Base-by-base conservation (phyloP, 2,113 vertebrate species). In the Prunella fulvescens region DNA sequence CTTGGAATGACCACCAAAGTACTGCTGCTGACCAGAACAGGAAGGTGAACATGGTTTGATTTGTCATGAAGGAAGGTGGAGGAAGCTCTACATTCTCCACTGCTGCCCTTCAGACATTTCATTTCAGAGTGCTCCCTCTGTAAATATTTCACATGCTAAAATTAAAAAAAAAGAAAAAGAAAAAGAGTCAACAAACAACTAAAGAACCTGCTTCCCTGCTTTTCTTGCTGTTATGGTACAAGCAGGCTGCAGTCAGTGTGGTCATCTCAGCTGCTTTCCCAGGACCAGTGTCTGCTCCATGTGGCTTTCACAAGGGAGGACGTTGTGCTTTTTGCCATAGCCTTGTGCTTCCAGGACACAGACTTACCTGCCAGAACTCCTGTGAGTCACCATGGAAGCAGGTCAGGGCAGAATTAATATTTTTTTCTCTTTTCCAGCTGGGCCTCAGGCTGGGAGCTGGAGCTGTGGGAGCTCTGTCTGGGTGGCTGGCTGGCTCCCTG, bases 401-500 rank as follows among this genome's bases (percentile, higher is more conserved):
- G 54, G 23, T 29, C 0, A 0, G 37, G 33, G 9, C 50, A 80
- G 47, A 88, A 82, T 76, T 35, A 28, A 23, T n/a, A 19, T 53
- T 77, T 70, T 67, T 54, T 39, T n/a, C 31, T 47, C 14, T 86
- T 56, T 33, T 65, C 14, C 12, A 84, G 10, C 65, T 60, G n/a
- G 19, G 25, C 22, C 8, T 12, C 15, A 33, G 51, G 20, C 37
- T 81, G n/a, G n/a, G 50, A 60, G 37, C 57, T 80, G 67, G 40
- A 86, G 40, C 29, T 1, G 0, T 47, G 53, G 48, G 58, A 88
- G 35, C 40, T 86, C 17, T 5, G 1, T 14, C 54, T 70, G 11
- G 51, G 19, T 86, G 72, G 37, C 37, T 0, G 0, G 42, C 39
- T 1, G 1, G 31, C 65, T 86, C 0, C 0, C 56, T 73, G 60